phyloP scores from a whole-genome alignment of 2,797 vertebrate species.

The Morelia viridis region DNA sequence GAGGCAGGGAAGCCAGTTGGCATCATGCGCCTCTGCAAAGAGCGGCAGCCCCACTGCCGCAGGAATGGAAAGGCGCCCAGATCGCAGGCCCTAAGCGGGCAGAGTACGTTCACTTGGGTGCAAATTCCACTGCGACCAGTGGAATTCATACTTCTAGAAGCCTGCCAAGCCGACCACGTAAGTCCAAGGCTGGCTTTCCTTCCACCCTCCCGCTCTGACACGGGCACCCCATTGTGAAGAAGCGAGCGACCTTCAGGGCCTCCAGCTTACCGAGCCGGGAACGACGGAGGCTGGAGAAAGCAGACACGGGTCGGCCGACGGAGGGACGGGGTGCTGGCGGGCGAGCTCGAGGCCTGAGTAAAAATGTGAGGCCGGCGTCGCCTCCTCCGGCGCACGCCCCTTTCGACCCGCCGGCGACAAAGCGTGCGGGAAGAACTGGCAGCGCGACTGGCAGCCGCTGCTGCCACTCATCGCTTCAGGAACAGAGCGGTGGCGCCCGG shows the following conservation, averaged over 20 bases:
- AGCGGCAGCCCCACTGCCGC: neutral
- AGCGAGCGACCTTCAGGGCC: neutral
- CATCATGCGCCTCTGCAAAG: neutral
- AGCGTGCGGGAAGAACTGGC: neutral
- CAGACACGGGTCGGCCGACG: neutral
- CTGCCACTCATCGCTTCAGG: neutral
- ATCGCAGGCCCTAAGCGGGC: too few relatives aligned
- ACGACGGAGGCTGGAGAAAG: neutral
- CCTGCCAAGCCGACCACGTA: neutral
- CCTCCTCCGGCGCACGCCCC: neutral
- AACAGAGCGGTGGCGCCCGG: neutral
- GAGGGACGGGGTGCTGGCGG: neutral
- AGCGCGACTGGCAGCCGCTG: neutral
- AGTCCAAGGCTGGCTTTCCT: neutral
- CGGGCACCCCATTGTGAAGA: neutral
- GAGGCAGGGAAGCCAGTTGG: neutral
- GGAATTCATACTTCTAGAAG: neutral
- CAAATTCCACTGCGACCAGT: neutral
- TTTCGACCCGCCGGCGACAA: neutral
- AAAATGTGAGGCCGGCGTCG: neutral
- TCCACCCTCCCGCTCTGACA: neutral
- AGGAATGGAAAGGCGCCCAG: neutral
- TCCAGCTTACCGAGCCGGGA: neutral
- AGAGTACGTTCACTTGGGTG: neutral
- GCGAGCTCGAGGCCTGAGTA: neutral